Base-by-base conservation (phyloP, 2,888 invertebrate genomes). In the Sepioteuthis lessoniana region DNA sequence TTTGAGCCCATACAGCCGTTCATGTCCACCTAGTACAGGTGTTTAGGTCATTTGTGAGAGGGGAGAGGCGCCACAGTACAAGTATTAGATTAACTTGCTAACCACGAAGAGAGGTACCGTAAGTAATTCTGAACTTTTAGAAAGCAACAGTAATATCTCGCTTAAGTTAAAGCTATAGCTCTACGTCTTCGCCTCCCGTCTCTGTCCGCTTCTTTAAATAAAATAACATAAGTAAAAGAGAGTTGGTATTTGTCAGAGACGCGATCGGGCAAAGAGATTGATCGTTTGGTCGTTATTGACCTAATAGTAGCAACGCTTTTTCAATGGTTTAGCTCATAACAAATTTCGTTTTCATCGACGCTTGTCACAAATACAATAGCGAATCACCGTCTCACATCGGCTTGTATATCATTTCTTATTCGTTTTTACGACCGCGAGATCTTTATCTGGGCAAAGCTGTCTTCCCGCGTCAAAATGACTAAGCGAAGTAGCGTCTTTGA, bases 401-500 rank as follows among this genome's bases (percentile, higher is more conserved):
- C n/a, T 76, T 76, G n/a, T 13, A 76, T 13, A 19, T 76, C n/a
- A 35, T 35, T 10, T 76, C 35, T 76, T 10, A 3, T 35, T 76
- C 76, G 42, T 76, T 76, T 76, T 76, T 76, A 76, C 76, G 76
- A 76, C 35, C 76, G n/a, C 16, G 1, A 13, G 76, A 76, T 76
- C 76, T n/a, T 76, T 76, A 76, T 76, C 76, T 76, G 16, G n/a
- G n/a, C n/a, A 76, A 35, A 76, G 76, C n/a, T 76, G 76, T 76
- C 76, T 76, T 76, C 76, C n/a, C 76, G 76, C 76, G 76, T 76
- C 76, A 76, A 76, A n/a, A 76, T 76, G 76, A 76, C 76, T 76
- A 76, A 76, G 76, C 76, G 16, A 13, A n/a, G 13, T n/a, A 76
- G n/a, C 76, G n/a, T 76, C 76, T 76, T 76, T 76, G 76, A 76